Evolutionary conservation across 1,140 invertebrate species (phyloP).

Genomic region (Lerema accius): DNA sequence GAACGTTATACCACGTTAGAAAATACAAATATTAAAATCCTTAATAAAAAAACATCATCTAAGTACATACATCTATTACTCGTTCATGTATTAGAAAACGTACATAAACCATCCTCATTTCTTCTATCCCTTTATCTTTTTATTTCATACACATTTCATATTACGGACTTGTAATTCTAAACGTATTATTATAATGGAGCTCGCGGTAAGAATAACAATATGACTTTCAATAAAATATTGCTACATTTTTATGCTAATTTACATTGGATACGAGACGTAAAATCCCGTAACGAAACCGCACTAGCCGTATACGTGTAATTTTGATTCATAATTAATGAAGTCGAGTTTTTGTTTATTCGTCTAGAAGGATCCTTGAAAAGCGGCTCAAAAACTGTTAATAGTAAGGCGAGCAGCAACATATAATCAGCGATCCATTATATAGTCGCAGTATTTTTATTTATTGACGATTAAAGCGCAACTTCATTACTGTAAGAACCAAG

Average conservation of each 20-base stretch:
- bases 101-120: too few species aligned
- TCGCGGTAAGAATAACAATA: too few species aligned
- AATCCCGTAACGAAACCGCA: neutral
- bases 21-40: too few species aligned
- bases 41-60: too few species aligned
- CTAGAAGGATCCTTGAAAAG: constrained; percentile 1
- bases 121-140: too few species aligned
- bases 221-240: too few species aligned
- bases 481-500: neutral
- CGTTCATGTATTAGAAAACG: too few species aligned
- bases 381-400: neutral
- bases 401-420: neutral
- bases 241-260: neutral
- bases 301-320: neutral
- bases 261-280: neutral
- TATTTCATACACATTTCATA: too few species aligned
- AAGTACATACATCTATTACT: too few species aligned
- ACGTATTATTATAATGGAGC: too few species aligned
- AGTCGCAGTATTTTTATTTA: constrained; percentile 3
- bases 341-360: neutral
- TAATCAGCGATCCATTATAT: neutral
- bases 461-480: constrained; percentile 5
- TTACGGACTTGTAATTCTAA: too few species aligned
- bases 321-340: neutral
- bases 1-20: too few species aligned